Evolutionary conservation across 2,797 vertebrate genomes (phyloP).

Genomic region (Darevskia nairensis): DNA sequence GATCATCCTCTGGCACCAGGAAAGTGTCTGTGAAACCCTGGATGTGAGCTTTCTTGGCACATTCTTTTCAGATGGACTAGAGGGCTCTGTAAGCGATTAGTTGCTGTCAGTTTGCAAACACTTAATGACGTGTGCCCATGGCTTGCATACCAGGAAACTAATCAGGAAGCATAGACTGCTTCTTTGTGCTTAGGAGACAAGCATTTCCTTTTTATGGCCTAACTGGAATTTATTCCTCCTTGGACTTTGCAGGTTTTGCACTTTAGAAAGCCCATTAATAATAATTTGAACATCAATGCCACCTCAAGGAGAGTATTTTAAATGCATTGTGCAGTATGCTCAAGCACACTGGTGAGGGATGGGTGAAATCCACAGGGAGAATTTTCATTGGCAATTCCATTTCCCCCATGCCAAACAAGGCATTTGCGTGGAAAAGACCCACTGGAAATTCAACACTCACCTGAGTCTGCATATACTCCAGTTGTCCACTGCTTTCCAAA

Average conservation of each 20-base stretch:
- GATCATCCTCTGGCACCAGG: slow-evolving; percentile 70
- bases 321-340: accelerated
- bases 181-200: slow-evolving; percentile 33
- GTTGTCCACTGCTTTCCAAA: too few species aligned
- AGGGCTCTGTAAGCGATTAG: slow-evolving; percentile 65
- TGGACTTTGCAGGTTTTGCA: not conserved
- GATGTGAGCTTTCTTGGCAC: slow-evolving; percentile 70
- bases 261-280: slow-evolving; percentile 23
- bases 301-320: not conserved
- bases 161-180: not conserved
- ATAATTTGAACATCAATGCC: slow-evolving; percentile 15
- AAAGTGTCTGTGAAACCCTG: slow-evolving; percentile 67
- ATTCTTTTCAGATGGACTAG: slow-evolving; percentile 37
- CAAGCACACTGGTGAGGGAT: not conserved
- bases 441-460: not conserved
- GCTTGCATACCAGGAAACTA: slow-evolving; percentile 13
- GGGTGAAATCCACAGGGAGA: not conserved
- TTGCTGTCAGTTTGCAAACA: slow-evolving; percentile 49
- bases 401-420: not conserved
- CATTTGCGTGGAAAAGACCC: not conserved
- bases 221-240: not conserved
- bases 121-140: not conserved
- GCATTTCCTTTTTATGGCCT: slow-evolving; percentile 28
- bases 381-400: not conserved
- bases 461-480: too few species aligned